phyloP scores from a whole-genome alignment of 2,888 invertebrate genomes.

The Archips xylosteana region DNA sequence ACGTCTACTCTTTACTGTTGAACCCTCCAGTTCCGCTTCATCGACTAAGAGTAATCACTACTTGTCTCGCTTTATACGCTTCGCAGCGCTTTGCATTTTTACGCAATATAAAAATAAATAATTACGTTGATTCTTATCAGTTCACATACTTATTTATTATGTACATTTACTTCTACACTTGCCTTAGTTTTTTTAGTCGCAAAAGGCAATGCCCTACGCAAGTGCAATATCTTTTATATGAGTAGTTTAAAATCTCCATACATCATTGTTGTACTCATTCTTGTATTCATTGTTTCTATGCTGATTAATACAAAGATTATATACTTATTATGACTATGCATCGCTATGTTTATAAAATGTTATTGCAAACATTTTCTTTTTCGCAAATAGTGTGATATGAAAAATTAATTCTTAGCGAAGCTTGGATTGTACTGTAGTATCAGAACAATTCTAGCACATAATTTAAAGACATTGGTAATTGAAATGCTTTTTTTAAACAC shows the following conservation, averaged over 20 bases:
- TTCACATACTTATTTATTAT: slow-evolving; percentile 51
- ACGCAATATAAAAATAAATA: slow-evolving; percentile 58
- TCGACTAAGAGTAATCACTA: slow-evolving; percentile 47
- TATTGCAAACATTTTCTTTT: no score
- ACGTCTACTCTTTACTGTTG: neutral
- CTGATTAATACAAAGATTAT: no score
- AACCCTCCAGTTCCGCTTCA: neutral
- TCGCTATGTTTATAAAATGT: no score
- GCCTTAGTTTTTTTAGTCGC: slow-evolving; percentile 25
- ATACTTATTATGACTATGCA: no score
- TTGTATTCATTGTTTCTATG: slow-evolving; percentile 8
- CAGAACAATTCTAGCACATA: neutral
- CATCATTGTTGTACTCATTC: slow-evolving; percentile 19
- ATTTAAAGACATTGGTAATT: neutral
- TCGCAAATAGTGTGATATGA: no score
- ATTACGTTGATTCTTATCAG: slow-evolving; percentile 49
- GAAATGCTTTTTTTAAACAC: neutral
- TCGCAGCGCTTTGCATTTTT: slow-evolving; percentile 53
- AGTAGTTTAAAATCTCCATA: slow-evolving; percentile 29
- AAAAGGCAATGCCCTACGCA: slow-evolving; percentile 24
- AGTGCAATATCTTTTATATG: slow-evolving; percentile 34
- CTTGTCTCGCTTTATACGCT: slow-evolving; percentile 41
- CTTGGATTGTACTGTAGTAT: no score
- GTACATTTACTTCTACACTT: neutral
- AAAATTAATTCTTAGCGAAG: no score